Evolutionary conservation across 2,888 invertebrate genomes (phyloP).

Genomic region (Carcina quercana): DNA sequence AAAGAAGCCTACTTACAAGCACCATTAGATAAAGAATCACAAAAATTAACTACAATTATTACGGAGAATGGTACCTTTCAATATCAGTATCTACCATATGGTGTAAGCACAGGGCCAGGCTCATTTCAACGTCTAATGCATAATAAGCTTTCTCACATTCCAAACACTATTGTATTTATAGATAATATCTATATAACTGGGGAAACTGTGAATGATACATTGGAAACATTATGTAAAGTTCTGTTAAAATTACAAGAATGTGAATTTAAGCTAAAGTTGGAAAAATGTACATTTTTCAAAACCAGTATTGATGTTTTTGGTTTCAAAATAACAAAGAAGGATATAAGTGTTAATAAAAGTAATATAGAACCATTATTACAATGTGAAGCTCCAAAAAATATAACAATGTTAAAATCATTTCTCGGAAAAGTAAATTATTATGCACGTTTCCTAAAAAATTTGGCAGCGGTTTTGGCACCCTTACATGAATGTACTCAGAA

Average conservation of each 20-base stretch:
- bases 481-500: not conserved
- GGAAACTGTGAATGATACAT: not conserved
- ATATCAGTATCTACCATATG: not conserved
- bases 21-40: not conserved
- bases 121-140: conserved; percentile 1
- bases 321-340: not conserved
- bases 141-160: not conserved
- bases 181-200: not conserved
- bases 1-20: not conserved
- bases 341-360: not conserved
- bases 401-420: not conserved
- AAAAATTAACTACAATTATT: not conserved
- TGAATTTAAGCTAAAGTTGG: not conserved
- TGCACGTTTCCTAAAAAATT: not conserved
- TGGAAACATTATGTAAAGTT: not conserved
- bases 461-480: not conserved
- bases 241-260: not conserved
- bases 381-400: not conserved
- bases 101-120: not conserved
- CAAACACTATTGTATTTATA: not conserved
- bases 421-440: not conserved
- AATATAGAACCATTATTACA: not conserved
- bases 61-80: not conserved
- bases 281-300: not conserved
- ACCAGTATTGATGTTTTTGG: not conserved